phyloP scores from a whole-genome alignment of 2,888 invertebrate species.

The Synergus japonicus region DNA sequence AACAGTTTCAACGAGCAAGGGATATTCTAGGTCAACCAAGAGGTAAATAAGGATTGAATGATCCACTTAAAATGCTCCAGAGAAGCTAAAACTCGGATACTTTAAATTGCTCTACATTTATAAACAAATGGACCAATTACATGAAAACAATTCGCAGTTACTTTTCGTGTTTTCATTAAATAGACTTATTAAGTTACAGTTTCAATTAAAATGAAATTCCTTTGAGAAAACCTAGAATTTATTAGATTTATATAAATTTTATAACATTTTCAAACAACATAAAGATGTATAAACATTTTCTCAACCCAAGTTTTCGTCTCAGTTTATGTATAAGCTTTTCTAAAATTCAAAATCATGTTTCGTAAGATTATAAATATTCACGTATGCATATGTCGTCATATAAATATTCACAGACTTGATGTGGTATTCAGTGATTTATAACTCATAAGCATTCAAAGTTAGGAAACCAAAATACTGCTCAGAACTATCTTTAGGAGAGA shows the following conservation, averaged over 20 bases:
- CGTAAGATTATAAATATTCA: not conserved
- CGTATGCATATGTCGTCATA: not conserved
- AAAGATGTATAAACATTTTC: too few species aligned
- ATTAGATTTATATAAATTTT: too few species aligned
- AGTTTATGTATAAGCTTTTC: not conserved
- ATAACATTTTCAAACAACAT: too few species aligned
- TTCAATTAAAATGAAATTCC: too few species aligned
- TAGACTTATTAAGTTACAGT: not conserved
- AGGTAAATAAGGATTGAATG: not conserved
- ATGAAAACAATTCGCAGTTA: not conserved
- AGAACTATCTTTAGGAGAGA: not conserved
- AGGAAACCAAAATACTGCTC: not conserved
- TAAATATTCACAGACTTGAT: not conserved
- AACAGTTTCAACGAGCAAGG: not conserved
- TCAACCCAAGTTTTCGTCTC: too few species aligned
- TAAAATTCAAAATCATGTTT: not conserved
- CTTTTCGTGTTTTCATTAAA: not conserved
- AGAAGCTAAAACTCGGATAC: not conserved
- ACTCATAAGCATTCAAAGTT: constrained; percentile 1
- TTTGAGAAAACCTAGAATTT: too few species aligned
- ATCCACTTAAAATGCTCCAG: not conserved
- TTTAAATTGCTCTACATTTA: not conserved
- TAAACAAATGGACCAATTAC: not conserved
- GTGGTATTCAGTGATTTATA: not conserved
- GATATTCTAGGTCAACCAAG: not conserved